Conservation (phyloP, 30 jellyfish, hydroid and myxozoan species). For the Turritopsis rubra region DNA sequence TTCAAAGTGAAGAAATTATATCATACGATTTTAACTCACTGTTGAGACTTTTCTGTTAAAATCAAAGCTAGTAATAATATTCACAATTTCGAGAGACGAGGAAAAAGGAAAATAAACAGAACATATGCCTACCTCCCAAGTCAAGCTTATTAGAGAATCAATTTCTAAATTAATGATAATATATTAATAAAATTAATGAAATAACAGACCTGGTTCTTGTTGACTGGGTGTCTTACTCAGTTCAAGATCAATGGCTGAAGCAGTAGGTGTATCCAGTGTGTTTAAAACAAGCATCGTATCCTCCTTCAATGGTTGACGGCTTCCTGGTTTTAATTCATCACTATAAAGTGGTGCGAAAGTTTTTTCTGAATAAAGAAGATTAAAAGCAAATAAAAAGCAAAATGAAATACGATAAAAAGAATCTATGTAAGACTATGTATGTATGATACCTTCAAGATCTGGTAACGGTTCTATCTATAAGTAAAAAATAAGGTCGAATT, state of each 20-base stretch:
- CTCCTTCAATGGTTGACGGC: background rate
- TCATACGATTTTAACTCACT: no score
- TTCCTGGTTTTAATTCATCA: background rate
- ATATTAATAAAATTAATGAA: no score
- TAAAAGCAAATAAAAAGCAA: background rate
- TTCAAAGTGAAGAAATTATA: no score
- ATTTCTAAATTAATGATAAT: no score
- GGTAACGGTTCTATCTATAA: background rate
- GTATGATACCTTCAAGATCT: background rate
- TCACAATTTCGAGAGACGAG: no score
- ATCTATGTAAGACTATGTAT: background rate
- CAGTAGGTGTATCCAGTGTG: constrained; percentile 37
- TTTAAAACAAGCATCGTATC: background rate
- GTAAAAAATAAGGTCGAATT: background rate
- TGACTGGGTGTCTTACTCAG: constrained; percentile 33
- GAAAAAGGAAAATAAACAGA: no score
- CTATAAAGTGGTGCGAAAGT: background rate
- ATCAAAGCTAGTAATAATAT: no score
- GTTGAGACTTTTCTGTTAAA: no score
- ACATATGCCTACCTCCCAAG: no score
- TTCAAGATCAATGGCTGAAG: constrained; percentile 64
- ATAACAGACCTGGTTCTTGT: background rate
- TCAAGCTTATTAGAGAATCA: no score
- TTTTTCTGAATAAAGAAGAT: background rate
- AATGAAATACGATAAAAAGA: background rate